Percentiles rank a stretch among this genome's conserved stretches.
phyloP scores from a whole-genome alignment of 2,797 vertebrate genomes.

The Brachyrhaphis roseni region DNA sequence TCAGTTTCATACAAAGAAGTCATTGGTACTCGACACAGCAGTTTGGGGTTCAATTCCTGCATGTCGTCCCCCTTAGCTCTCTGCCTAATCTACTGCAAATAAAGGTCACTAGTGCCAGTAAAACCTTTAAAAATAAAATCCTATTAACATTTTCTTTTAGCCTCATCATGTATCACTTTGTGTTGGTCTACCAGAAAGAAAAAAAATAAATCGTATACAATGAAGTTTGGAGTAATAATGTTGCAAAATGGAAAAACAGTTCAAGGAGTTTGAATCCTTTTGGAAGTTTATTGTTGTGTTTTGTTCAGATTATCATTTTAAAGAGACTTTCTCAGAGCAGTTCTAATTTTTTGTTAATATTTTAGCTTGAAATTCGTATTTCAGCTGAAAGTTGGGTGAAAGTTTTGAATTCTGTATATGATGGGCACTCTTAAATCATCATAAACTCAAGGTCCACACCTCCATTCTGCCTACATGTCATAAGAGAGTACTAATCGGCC shows the following conservation, averaged over 20 bases:
- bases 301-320: background rate
- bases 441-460: background rate
- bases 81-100: background rate
- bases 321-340: background rate
- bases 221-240: background rate
- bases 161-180: background rate
- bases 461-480: background rate
- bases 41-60: background rate
- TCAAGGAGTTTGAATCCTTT: background rate
- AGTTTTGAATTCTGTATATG: background rate
- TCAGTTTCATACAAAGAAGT: background rate
- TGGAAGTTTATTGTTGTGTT: background rate
- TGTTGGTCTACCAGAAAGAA: background rate
- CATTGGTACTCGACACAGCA: too few species aligned
- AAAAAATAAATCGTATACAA: background rate
- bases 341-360: background rate
- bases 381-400: background rate
- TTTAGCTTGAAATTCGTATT: background rate
- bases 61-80: too few species aligned
- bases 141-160: background rate
- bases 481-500: constrained; percentile 4
- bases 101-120: background rate
- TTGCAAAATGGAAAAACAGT: background rate
- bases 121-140: background rate
- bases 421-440: background rate